Base-by-base conservation (phyloP, 2,113 vertebrate genomes). In the Penelope pileata region DNA sequence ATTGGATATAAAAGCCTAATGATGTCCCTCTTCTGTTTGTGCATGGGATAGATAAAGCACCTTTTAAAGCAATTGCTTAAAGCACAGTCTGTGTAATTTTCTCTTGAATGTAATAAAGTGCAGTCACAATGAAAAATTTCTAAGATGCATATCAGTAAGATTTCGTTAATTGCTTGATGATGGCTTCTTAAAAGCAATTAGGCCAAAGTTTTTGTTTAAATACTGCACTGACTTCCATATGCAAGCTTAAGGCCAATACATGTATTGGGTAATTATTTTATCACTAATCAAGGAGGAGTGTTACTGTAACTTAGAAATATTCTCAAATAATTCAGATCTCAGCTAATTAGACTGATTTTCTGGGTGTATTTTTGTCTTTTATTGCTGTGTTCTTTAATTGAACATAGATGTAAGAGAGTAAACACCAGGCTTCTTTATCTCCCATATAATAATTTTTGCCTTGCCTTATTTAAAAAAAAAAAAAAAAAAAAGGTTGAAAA, bases 371-470 rank as follows among this genome's bases (percentile, higher is more conserved):
- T 90, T 73, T 93, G 70, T 78, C 34, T 21, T 83, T 96, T 97
- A 94, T 96, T 93, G 82, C 96, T 96, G 84, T 93, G 79, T 94
- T 97, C 72, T 97, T 97, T 97, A 97, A 92, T 93, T 91, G 87
- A 96, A 95, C 50, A 21, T n/a, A 91, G 81, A 91, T 94, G 94
- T 69, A 86, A n/a, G 38, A 91, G 75, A 88, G 9, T 43, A 95
- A 96, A 95, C 80, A 83, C 47, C 34, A 78, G 88, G 72, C 69
- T 94, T 62, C 95, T 89, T 95, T 95, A 95, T 74, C 50, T 96
- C 45, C 68, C 45, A 67, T 66, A 84, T 54, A 90, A 93, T 79
- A 89, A 76, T 94, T 70, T 96, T 94, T 91, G 21, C 22, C 67
- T 83, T 51, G 36, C 51, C 75, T 80, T 88, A 80, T 53, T 21